Base-by-base conservation (phyloP, 2,797 vertebrate genomes). In the Euthynnus affinis region DNA sequence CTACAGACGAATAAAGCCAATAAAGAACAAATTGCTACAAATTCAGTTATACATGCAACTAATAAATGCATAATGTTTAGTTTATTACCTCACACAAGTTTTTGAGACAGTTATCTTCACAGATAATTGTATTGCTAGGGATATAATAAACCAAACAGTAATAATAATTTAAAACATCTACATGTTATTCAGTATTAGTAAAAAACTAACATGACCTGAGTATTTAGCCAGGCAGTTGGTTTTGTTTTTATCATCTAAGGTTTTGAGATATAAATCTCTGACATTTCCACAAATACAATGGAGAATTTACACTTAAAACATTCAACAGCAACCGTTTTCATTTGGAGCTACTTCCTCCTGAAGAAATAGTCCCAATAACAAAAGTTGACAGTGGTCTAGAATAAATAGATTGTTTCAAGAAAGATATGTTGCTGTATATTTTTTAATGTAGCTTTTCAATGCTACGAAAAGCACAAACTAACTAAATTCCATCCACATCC, bases 371-470 rank as follows among this genome's bases (percentile, higher is more conserved):
- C 42, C 15, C 25, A 14, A 7, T 22, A 40, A 61, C 44, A 72
- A 48, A 29, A 73, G 22, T 20, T 58, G 46, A 52, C 60, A 66
- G 22, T 12, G 5, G 22, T 58, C 59, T 14, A n/a, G 20, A 53
- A 29, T 9, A 57, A 32, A 48, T 25, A 57, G 12, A 12, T 40
- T 40, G 37, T 40, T 40, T 40, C 10, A 13, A 2, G 13, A 0
- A 40, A 40, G 37, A 40, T 3, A 48, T 46, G 37, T 32, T 18
- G 60, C 14, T 15, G 22, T 20, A 34, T 8, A 51, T 65, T 57
- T 52, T 12, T 18, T 20, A 69, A 56, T n/a, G 32, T 74, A 13
- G 42, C 5, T 2, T 68, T 67, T 60, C 29, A 61, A 9, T 78
- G 53, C 20, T 58, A 22, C 53, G 46, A 52, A 25, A 53, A 34